These are phyloP conservation scores for Axea sp. DNA, from an alignment of 2,888 invertebrate genomes.

Conservation along the genomic window DNA sequence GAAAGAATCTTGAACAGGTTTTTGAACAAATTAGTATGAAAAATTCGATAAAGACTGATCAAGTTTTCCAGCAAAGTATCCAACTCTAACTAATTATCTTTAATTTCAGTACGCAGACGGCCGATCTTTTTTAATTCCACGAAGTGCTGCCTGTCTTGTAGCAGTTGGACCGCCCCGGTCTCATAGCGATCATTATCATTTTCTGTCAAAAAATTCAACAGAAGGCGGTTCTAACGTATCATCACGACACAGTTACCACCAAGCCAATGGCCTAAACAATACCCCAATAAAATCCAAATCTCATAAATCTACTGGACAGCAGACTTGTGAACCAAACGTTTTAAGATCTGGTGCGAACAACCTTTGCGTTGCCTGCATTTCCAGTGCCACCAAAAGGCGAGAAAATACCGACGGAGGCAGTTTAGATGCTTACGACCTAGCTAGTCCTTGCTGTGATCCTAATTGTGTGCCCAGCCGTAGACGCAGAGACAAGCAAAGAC, in stretches of 20 bases:
- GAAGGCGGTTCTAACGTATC: slow-evolving; percentile 70
- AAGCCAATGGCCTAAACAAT: slow-evolving; percentile 73
- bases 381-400: slow-evolving; percentile 73
- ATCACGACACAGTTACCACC: slow-evolving; percentile 78
- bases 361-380: slow-evolving; percentile 77
- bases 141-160: slow-evolving; percentile 86
- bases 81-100: too few relatives aligned
- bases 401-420: slow-evolving; percentile 84
- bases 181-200: slow-evolving; percentile 85
- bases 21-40: too few relatives aligned
- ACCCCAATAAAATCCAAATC: slow-evolving; percentile 70
- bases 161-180: slow-evolving; percentile 86
- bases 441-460: slow-evolving; percentile 92
- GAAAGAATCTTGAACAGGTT: too few relatives aligned
- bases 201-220: slow-evolving; percentile 82
- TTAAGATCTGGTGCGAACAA: slow-evolving; percentile 61
- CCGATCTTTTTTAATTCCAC: slow-evolving; percentile 76
- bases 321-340: slow-evolving; percentile 57
- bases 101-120: slow-evolving; percentile 77
- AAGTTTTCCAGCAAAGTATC: too few relatives aligned
- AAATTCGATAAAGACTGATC: too few relatives aligned
- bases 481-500: slow-evolving; percentile 82
- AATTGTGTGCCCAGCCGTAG: slow-evolving; percentile 88
- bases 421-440: slow-evolving; percentile 91
- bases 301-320: slow-evolving; percentile 67